Evolutionary conservation across 2,113 vertebrate species (phyloP).

Genomic region (Phodopus roborovskii): DNA sequence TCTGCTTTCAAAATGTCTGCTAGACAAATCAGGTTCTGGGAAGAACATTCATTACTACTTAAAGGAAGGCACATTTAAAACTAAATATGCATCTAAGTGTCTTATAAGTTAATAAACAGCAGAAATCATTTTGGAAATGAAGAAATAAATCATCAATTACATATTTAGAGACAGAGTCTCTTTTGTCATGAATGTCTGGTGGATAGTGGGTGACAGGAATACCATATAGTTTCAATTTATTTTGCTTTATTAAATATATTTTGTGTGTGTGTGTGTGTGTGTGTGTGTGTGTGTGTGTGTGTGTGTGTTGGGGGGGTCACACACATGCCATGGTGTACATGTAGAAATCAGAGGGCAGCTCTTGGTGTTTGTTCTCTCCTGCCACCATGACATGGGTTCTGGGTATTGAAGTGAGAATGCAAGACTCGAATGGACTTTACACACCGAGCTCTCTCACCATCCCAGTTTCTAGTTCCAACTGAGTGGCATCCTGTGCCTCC

Average conservation of each 20-base stretch:
- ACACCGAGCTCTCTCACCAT: background rate
- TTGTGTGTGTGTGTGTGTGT: background rate
- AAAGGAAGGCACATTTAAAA: conserved; percentile 18
- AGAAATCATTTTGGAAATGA: conserved; percentile 23
- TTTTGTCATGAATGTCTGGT: background rate
- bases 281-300: background rate
- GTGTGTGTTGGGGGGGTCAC: background rate
- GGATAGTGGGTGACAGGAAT: background rate
- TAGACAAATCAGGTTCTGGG: background rate
- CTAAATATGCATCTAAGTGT: background rate
- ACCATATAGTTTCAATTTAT: background rate
- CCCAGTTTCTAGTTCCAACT: background rate
- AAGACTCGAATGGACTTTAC: too few species aligned
- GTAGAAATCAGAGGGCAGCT: background rate
- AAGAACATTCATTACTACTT: background rate
- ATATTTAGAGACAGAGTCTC: background rate
- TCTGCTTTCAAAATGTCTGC: conserved; percentile 25
- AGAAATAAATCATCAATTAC: background rate
- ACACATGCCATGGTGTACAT: background rate
- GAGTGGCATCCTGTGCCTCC: background rate
- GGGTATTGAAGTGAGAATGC: background rate
- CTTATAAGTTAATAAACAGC: background rate
- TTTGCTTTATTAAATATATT: background rate
- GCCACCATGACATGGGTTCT: too few species aligned
- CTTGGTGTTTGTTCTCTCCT: background rate